phyloP scores from a whole-genome alignment of 2,888 invertebrate genomes.

The Ophion ellenae region DNA sequence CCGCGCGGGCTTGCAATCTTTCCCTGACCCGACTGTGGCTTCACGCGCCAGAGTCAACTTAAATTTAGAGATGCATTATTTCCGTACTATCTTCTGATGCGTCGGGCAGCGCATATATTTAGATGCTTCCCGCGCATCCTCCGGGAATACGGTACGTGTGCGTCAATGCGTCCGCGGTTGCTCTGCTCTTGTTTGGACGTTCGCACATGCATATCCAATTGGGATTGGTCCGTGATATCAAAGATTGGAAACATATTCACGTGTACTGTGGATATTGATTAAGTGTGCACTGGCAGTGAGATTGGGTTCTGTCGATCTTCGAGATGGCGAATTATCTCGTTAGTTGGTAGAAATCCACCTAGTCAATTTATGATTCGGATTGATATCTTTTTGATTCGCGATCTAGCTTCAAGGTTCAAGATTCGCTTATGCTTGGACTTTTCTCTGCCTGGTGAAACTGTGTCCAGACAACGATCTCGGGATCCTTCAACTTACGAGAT shows the following conservation, averaged over 20 bases:
- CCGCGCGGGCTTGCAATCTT: slow-evolving; percentile 33
- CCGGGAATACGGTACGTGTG: background rate
- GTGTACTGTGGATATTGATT: background rate
- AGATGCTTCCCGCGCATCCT: background rate
- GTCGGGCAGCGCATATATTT: slow-evolving; percentile 31
- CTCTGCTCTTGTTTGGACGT: background rate
- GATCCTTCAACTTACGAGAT: background rate
- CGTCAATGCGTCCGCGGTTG: background rate
- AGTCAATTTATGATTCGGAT: too few species aligned
- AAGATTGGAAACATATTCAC: background rate
- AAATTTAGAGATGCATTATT: slow-evolving; percentile 63
- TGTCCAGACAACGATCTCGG: background rate
- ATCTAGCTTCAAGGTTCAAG: background rate
- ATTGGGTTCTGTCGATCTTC: background rate
- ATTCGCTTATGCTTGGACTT: background rate
- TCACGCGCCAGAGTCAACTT: slow-evolving; percentile 43
- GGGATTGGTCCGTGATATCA: background rate
- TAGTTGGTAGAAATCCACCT: too few species aligned
- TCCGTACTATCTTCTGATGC: slow-evolving; percentile 43
- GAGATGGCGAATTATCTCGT: background rate
- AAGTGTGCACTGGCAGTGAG: background rate
- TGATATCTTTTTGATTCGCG: background rate
- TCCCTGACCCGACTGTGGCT: slow-evolving; percentile 40
- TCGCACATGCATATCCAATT: background rate
- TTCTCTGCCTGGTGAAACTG: background rate